Conservation (phyloP, 2,797 vertebrate species). For the Micropoecilia bifurca region DNA sequence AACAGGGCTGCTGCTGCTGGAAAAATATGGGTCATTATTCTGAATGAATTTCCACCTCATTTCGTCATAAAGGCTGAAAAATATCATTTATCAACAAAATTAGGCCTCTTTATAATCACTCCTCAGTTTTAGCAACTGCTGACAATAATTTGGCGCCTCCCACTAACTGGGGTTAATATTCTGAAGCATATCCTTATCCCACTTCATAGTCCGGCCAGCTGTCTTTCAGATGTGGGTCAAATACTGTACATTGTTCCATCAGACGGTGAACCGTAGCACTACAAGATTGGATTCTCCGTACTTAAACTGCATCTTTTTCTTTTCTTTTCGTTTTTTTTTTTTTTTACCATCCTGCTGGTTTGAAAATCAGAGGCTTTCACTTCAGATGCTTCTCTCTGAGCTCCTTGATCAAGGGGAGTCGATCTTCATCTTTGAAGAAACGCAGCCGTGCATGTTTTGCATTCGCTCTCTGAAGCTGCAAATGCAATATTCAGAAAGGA, state of each 20-base stretch:
- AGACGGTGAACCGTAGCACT: conserved; percentile 39
- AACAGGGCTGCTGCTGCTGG: conserved; percentile 25
- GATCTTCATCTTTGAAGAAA: conserved; percentile 19
- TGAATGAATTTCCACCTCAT: conserved; percentile 5
- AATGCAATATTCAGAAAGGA: background rate
- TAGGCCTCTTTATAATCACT: background rate
- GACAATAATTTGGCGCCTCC: conserved; percentile 23
- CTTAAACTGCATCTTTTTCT: background rate
- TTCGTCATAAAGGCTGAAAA: background rate
- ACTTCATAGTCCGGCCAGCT: conserved; percentile 63
- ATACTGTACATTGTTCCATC: conserved; percentile 48
- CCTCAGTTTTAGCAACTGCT: conserved; percentile 16
- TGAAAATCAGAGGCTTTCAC: background rate
- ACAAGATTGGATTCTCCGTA: conserved; percentile 5
- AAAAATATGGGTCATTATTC: conserved; percentile 52
- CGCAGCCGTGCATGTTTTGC: background rate
- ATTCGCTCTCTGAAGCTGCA: conserved; percentile 5
- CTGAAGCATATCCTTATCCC: conserved; percentile 59
- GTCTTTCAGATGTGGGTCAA: conserved; percentile 73
- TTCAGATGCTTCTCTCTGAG: conserved; percentile 1
- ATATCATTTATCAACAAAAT: background rate
- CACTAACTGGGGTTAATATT: conserved; percentile 67
- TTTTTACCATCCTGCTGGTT: background rate
- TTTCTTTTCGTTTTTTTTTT: background rate
- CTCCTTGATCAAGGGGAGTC: conserved; percentile 30